These are phyloP conservation scores for Dusona sp. DNA, from an alignment of 2,888 invertebrate genomes.

Conservation along the genomic window DNA sequence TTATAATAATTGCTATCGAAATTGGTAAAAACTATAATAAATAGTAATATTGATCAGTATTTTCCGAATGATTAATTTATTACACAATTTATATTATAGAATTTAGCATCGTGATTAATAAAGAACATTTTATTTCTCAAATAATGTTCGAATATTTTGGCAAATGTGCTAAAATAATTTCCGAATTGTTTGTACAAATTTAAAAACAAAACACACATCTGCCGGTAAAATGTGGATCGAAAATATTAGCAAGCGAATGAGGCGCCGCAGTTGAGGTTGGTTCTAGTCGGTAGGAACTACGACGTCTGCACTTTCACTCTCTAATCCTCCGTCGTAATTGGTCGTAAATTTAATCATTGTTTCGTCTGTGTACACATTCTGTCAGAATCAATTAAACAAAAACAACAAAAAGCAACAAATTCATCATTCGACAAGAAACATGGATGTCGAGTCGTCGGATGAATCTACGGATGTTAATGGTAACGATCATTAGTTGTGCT, in stretches of 20 bases:
- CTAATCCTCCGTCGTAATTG: neutral
- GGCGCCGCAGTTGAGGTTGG: neutral
- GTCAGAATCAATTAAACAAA: conserved; percentile 3
- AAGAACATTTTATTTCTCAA: too few species aligned
- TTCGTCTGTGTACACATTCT: neutral
- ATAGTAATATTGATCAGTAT: neutral
- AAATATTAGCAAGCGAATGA: neutral
- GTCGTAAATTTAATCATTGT: neutral
- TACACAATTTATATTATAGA: too few species aligned
- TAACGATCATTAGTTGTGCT: conserved; percentile 35
- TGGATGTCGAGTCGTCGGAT: conserved; percentile 33
- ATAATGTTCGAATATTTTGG: too few species aligned
- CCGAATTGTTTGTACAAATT: neutral
- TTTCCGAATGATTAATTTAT: neutral
- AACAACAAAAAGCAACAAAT: neutral
- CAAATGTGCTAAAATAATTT: neutral
- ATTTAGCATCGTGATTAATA: too few species aligned
- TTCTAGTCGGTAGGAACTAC: neutral
- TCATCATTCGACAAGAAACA: conserved; percentile 36
- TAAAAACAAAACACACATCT: neutral
- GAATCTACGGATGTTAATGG: conserved; percentile 43
- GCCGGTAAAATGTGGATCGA: too few species aligned
- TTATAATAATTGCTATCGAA: neutral
- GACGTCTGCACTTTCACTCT: neutral
- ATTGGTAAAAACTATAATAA: neutral